Percentiles rank a stretch among this genome's conserved stretches.
Evolutionary conservation across 2,888 invertebrate genomes (phyloP).

Genomic region (Cantharis rustica): DNA sequence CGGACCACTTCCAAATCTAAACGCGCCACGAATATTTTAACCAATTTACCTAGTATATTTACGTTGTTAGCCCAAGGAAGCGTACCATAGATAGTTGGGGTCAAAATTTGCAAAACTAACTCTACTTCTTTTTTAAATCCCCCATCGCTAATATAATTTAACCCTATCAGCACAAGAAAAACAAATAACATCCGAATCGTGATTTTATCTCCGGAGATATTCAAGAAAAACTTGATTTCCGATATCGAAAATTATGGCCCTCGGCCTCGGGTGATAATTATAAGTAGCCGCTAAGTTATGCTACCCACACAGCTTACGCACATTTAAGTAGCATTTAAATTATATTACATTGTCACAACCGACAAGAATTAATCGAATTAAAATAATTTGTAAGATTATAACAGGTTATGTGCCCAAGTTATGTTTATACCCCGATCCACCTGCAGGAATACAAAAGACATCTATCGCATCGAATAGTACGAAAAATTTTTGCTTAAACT

Average conservation of each 20-base stretch:
- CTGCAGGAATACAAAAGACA: no score
- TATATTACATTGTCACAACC: no score
- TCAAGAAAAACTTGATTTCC: not conserved
- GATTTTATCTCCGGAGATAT: not conserved
- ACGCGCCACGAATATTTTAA: constrained; percentile 4
- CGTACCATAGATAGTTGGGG: not conserved
- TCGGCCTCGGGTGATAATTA: not conserved
- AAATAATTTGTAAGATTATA: no score
- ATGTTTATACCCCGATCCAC: no score
- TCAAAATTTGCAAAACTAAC: not conserved
- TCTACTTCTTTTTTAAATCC: not conserved
- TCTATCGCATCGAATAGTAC: no score
- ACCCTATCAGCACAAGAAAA: not conserved
- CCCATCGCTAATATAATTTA: not conserved
- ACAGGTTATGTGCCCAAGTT: no score
- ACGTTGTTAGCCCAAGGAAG: constrained; percentile 1
- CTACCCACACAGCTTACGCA: not conserved
- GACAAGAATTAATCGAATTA: no score
- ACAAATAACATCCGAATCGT: not conserved
- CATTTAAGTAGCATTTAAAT: no score
- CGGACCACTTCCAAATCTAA: not conserved
- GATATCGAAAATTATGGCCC: not conserved
- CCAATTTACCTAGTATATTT: not conserved
- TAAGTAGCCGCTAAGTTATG: not conserved
- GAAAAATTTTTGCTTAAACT: no score